Percentiles rank a stretch among this genome's conserved stretches.
phyloP scores from a whole-genome alignment of 1,140 invertebrate genomes.

The Spodoptera frugiperda region DNA sequence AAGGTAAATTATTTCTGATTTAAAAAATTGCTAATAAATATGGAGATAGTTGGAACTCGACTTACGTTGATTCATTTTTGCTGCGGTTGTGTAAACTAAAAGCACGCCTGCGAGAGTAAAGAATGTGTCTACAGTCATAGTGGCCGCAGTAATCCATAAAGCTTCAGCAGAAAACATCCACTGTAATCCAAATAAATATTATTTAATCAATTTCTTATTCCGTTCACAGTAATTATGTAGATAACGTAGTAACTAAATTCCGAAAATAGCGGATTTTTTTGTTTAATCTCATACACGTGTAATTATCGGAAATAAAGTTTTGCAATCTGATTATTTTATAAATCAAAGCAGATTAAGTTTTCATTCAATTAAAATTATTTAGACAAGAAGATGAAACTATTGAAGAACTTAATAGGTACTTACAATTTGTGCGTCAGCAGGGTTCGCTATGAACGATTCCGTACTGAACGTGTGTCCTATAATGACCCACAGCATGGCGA shows the following conservation, averaged over 20 bases:
- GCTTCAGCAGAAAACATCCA: constrained; percentile 51
- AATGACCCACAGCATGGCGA: constrained; percentile 89
- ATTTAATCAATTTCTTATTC: background rate
- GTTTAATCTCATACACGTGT: too few species aligned
- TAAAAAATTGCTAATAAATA: background rate
- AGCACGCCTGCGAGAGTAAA: constrained; percentile 84
- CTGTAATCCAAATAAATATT: constrained; percentile 50
- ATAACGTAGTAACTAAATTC: background rate
- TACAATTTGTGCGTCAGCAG: constrained; percentile 60
- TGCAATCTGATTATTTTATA: too few species aligned
- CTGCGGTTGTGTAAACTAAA: constrained; percentile 76
- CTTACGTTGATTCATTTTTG: constrained; percentile 65
- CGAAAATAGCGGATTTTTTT: too few species aligned
- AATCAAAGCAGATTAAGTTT: too few species aligned
- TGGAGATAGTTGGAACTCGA: constrained; percentile 9
- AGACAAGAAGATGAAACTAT: too few species aligned
- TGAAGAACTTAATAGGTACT: background rate
- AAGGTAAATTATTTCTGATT: too few species aligned
- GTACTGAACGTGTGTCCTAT: constrained; percentile 85
- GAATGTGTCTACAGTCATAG: constrained; percentile 85
- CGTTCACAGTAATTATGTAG: background rate
- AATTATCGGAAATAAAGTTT: too few species aligned
- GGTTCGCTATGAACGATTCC: constrained; percentile 41
- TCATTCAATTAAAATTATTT: too few species aligned
- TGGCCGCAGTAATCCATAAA: constrained; percentile 64